Evolutionary conservation across 2,888 invertebrate genomes (phyloP), one percentile per base, ranked within the genome.

Genomic region (Himalopsyche japonica): DNA sequence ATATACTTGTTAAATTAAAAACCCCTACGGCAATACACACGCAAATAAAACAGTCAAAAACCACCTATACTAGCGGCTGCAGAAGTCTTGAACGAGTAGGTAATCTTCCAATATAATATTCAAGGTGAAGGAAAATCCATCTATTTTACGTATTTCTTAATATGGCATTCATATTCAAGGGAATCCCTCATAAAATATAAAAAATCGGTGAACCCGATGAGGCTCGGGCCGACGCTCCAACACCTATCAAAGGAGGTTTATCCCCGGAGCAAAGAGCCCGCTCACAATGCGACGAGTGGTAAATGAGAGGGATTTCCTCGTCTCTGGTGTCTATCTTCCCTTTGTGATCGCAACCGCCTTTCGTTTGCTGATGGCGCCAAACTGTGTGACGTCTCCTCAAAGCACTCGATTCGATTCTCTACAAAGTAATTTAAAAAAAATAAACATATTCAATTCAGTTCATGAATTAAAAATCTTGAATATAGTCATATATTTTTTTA

Each of bases 191-290:
- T 84, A 57, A 76, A 82, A 79, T 82, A 77, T 79, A 79, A 79
- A 82, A 37, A 80, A 83, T 32, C 48, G 82, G 10, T 43, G n/a
- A 32, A 24, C 15, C n/a, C 18, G 34, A 27, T 27, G 20, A 77
- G 48, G 83, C 18, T 27, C 32, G 24, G 70, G 82, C 76, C 43
- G 70, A 48, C 64, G 34, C 83, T 79, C 79, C 64, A 82, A 80
- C 82, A 70, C 81, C 86, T 84, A 86, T 83, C 84, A 84, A 86
- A 86, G 82, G 80, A 83, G 85, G 85, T 84, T 87, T 86, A 87
- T 87, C 87, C 87, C 32, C 81, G 83, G 76, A 79, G 86, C 84
- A 86, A 86, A 86, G 86, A 86, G 83, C 83, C 79, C 34, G 43
- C 49, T 37, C 84, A 84, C 82, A 82, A 85, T 84, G 78, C 80